These are phyloP conservation scores for Drosophila sp. DNA, from an alignment of 1,140 invertebrate species.

Conservation along the genomic window DNA sequence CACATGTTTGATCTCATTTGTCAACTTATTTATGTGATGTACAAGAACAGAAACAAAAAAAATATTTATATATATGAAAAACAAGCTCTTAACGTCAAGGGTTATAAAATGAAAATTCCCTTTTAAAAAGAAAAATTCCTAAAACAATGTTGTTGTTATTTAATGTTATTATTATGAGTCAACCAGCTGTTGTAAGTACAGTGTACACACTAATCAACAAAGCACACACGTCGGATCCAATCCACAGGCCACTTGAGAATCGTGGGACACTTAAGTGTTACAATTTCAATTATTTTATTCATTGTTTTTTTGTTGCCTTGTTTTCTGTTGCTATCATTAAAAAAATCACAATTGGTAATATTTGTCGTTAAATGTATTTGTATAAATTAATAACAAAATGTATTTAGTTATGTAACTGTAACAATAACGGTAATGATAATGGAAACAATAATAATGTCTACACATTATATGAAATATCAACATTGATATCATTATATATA, in stretches of 20 bases:
- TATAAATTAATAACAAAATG: constrained; percentile 78
- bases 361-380: constrained; percentile 65
- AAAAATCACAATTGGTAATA: constrained; percentile 46
- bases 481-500: constrained; percentile 13
- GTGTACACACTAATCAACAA: constrained; percentile 44
- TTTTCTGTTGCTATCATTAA: constrained; percentile 31
- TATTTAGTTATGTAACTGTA: constrained; percentile 26
- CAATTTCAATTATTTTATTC: background rate
- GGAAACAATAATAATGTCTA: constrained; percentile 23
- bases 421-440: constrained; percentile 31
- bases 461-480: constrained; percentile 19
- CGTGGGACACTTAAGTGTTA: constrained; percentile 10
- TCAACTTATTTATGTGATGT: constrained; percentile 68
- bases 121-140: constrained; percentile 37
- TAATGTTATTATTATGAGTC: constrained; percentile 8
- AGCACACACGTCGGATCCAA: background rate
- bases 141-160: constrained; percentile 18
- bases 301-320: constrained; percentile 15
- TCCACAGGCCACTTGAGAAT: constrained; percentile 25
- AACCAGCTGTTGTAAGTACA: constrained; percentile 10
- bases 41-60: background rate
- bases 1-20: constrained; percentile 71
- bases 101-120: constrained; percentile 47
- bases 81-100: constrained; percentile 23
- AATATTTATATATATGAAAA: too few relatives aligned